Percentiles rank a stretch among this genome's conserved stretches.
phyloP scores from a whole-genome alignment of 1,140 invertebrate species.

The Steinernema feltiae region DNA sequence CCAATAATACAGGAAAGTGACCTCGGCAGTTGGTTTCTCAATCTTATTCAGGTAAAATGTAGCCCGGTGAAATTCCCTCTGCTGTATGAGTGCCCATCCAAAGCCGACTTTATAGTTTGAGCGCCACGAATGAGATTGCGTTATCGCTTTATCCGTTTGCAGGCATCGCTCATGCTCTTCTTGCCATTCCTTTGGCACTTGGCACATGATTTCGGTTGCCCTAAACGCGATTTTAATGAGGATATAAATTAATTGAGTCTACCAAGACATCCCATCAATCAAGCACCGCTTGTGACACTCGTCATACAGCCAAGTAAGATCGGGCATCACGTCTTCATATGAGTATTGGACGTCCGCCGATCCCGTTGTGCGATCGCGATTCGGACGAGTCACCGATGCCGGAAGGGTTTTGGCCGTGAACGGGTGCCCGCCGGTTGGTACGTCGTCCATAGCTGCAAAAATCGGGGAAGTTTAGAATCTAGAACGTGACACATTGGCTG shows the following conservation, averaged over 20 bases:
- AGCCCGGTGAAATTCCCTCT: conserved; percentile 27
- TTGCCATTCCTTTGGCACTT: conserved; percentile 14
- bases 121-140: neutral
- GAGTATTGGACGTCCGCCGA: neutral
- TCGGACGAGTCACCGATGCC: neutral
- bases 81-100: conserved; percentile 1
- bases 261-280: conserved; percentile 20
- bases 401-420: no score
- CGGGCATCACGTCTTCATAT: neutral
- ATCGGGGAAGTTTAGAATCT: no score
- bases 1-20: conserved; percentile 26
- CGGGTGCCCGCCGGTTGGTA: no score
- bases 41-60: conserved; percentile 5
- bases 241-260: neutral
- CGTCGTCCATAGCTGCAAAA: no score
- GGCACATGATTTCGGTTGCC: conserved; percentile 23
- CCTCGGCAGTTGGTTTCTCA: neutral
- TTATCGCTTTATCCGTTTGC: neutral
- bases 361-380: neutral
- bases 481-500: no score
- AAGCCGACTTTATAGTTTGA: conserved; percentile 1
- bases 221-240: conserved; percentile 18
- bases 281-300: conserved; percentile 24
- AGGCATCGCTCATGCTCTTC: neutral
- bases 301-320: conserved; percentile 15